phyloP scores from a whole-genome alignment of 2,888 invertebrate genomes.

The Mactromeris polynyma region DNA sequence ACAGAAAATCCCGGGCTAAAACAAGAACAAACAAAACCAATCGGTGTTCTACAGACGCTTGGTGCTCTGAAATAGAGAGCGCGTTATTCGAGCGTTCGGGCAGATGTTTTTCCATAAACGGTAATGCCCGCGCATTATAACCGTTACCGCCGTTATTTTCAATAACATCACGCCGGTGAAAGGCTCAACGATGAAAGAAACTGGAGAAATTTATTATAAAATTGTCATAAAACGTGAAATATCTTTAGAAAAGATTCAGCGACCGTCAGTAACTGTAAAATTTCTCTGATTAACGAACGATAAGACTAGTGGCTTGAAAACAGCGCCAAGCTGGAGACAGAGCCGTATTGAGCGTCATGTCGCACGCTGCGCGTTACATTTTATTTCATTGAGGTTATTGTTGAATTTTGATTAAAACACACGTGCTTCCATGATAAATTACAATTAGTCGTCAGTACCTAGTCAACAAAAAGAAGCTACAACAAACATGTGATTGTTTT shows the following conservation, averaged over 20 bases:
- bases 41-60: constrained; percentile 29
- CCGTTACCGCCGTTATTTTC: constrained; percentile 56
- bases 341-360: background rate
- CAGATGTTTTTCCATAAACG: constrained; percentile 57
- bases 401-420: constrained; percentile 14
- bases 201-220: constrained; percentile 35
- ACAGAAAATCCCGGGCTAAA: background rate
- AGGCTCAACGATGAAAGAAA: constrained; percentile 24
- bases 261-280: constrained; percentile 7
- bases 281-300: background rate
- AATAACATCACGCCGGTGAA: constrained; percentile 20
- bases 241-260: constrained; percentile 31
- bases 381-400: constrained; percentile 14
- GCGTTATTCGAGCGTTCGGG: constrained; percentile 50
- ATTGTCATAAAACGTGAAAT: constrained; percentile 38
- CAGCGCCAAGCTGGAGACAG: background rate
- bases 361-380: background rate
- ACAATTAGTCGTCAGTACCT: background rate
- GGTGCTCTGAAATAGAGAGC: constrained; percentile 39
- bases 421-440: background rate
- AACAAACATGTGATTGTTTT: background rate
- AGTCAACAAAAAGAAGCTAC: background rate
- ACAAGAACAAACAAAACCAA: constrained; percentile 27
- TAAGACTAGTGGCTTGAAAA: background rate
- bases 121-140: constrained; percentile 50